Evolutionary conservation across 2,888 invertebrate species (phyloP).

Genomic region (Drosophila cognata): DNA sequence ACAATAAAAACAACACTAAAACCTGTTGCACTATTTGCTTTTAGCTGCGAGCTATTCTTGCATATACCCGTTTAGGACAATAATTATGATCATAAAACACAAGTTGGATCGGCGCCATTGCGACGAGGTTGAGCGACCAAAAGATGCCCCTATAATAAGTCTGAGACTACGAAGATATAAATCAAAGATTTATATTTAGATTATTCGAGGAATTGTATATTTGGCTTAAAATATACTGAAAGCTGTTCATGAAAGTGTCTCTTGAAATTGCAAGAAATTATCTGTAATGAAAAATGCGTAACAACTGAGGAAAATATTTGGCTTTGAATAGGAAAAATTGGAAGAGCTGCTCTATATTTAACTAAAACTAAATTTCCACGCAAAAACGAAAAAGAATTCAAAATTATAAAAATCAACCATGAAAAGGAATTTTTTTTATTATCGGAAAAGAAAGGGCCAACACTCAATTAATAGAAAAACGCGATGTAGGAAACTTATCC

Average conservation of each 20-base stretch:
- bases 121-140: neutral
- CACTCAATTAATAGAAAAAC: neutral
- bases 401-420: too few relatives aligned
- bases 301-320: neutral
- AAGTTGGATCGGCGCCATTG: neutral
- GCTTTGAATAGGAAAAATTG: neutral
- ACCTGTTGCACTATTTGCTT: constrained; percentile 63
- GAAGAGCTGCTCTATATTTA: neutral
- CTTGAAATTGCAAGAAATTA: neutral
- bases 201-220: neutral
- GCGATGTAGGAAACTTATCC: fast-evolving
- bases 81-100: constrained; percentile 32
- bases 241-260: neutral
- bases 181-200: neutral
- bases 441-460: neutral
- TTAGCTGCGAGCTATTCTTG: constrained; percentile 20
- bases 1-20: constrained; percentile 27
- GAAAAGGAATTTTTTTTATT: neutral
- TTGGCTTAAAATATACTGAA: neutral
- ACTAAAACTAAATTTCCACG: too few relatives aligned
- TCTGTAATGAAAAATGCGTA: neutral
- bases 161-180: neutral
- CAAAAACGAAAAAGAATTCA: too few relatives aligned
- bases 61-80: constrained; percentile 38
- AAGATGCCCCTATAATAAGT: neutral